These are phyloP conservation scores for Alligator sinensis DNA, from an alignment of 2,113 vertebrate genomes.

Conservation along the genomic window DNA sequence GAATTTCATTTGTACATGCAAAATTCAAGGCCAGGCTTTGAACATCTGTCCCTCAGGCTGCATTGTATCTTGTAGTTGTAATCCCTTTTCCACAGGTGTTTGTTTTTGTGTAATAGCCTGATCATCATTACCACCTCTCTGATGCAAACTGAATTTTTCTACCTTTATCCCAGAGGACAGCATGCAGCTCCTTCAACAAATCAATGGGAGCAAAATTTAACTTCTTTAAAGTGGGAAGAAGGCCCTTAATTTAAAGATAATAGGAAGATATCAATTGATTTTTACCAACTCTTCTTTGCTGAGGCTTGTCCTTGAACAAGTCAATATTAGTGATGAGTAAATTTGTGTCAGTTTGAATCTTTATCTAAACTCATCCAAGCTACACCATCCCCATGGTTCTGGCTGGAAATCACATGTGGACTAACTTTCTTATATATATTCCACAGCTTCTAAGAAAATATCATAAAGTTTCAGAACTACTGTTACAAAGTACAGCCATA, in stretches of 20 bases:
- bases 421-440: neutral
- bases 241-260: conserved; percentile 18
- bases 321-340: conserved; percentile 50
- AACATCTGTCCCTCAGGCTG: neutral
- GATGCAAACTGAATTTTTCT: neutral
- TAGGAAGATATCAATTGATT: conserved; percentile 20
- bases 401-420: neutral
- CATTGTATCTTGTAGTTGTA: neutral
- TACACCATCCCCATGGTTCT: neutral
- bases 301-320: conserved; percentile 32
- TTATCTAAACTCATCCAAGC: conserved; percentile 20
- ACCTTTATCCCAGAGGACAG: neutral
- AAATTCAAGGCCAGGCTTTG: conserved; percentile 7
- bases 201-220: neutral
- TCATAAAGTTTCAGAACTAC: neutral
- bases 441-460: neutral
- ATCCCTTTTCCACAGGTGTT: neutral
- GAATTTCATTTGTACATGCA: neutral
- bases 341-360: neutral
- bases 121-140: conserved; percentile 20
- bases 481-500: neutral
- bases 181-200: conserved; percentile 10
- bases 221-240: neutral
- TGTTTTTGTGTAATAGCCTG: neutral
- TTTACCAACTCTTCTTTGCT: conserved; percentile 29